A percentile compares a stretch with the other conserved stretches of the same genome.
phyloP scores from a whole-genome alignment of 1,140 invertebrate genomes.

The Argopecten irradians region DNA sequence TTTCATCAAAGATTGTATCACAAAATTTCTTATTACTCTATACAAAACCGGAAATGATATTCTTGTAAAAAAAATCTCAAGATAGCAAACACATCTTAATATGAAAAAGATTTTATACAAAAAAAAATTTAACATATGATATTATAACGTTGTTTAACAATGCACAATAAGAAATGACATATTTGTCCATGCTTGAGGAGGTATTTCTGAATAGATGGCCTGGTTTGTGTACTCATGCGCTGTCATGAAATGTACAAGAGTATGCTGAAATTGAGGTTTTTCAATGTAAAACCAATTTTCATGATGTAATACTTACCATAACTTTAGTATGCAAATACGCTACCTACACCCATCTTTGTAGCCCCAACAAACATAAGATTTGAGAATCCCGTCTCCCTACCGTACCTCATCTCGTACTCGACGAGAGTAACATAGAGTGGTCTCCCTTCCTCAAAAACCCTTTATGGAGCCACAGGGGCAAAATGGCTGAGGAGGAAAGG shows the following conservation, averaged over 20 bases:
- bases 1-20: neutral
- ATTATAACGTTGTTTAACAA: constrained; percentile 10
- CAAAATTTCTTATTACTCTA: neutral
- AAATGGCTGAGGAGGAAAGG: too few relatives aligned
- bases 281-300: too few relatives aligned
- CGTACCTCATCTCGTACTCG: too few relatives aligned
- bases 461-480: too few relatives aligned
- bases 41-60: neutral
- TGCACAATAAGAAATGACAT: neutral
- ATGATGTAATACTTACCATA: too few relatives aligned
- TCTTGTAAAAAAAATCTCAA: neutral
- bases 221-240: neutral
- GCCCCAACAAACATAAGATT: too few relatives aligned
- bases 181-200: neutral
- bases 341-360: too few relatives aligned
- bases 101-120: neutral
- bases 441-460: too few relatives aligned
- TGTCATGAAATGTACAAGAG: neutral
- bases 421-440: too few relatives aligned
- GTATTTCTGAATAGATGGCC: neutral
- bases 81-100: neutral
- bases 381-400: too few relatives aligned
- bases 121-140: constrained; percentile 1
- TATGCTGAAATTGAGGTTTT: too few relatives aligned
- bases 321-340: too few relatives aligned